Evolutionary conservation across 1,140 invertebrate genomes (phyloP), one percentile per base, ranked within the genome.

Genomic region (Drosophila bocqueti): DNA sequence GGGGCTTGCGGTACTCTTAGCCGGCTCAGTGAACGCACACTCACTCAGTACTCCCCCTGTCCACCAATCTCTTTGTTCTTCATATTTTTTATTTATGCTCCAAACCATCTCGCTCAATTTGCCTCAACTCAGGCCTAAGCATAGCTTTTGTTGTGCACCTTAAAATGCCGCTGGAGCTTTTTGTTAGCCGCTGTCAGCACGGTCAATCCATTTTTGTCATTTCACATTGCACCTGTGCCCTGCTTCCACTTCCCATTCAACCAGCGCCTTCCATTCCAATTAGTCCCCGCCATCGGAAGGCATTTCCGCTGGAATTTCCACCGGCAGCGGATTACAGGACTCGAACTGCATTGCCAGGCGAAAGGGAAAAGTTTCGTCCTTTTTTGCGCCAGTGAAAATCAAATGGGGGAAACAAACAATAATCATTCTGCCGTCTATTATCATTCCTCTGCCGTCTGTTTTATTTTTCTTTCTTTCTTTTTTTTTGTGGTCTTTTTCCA

Each of bases 221-320:
- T 89, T 63, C 68, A 74, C 67, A 72, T 84, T 90, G 69, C 85
- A 90, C 85, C 78, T 89, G 54, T 57, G 54, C 10, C 15, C 54
- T n/a, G 15, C 21, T n/a, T 26, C 36, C 54, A 40, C 21, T 26
- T 57, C 9, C 36, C 21, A 24, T 21, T 26, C 45, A 24, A 34
- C 10, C 34, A 67, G 26, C 55, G 26, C 55, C 49, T 55, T 45
- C 50, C 62, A 58, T 50, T 61, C 59, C 83, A 87, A 87, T 87
- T 87, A 87, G 85, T 62, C 77, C 61, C 45, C 60, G 46, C 68
- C 59, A 75, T 68, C 74, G 76, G 49, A 83, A 75, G 84, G 81
- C 77, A 87, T 89, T 87, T 87, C 84, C 84, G 81, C 47, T 87
- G 80, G 74, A 61, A 77, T 77, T 77, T 61, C 64, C 26, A 49